These are phyloP conservation scores for Myzus persicae DNA, from an alignment of 1,140 invertebrate species.

Conservation along the genomic window DNA sequence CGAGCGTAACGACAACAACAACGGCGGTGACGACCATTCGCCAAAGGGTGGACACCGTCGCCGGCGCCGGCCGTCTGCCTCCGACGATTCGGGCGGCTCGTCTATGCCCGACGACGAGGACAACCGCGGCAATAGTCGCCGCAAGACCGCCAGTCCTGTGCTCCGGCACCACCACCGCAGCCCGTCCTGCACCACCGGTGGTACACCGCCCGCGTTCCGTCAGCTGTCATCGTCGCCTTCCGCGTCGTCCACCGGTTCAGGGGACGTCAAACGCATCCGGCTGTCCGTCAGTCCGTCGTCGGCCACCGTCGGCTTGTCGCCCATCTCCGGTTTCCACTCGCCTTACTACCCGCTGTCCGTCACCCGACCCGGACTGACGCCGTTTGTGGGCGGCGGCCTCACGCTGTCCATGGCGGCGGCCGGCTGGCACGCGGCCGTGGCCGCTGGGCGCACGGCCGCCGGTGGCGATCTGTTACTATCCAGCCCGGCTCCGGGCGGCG, in stretches of 20 bases:
- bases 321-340: conserved; percentile 59
- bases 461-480: conserved; percentile 71
- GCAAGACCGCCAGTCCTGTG: conserved; percentile 64
- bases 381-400: conserved; percentile 54
- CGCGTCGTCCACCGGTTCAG: conserved; percentile 48
- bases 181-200: conserved; percentile 30
- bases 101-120: conserved; percentile 67
- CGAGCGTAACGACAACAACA: conserved; percentile 37
- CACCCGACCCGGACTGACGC: conserved; percentile 66
- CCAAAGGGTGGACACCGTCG: neutral
- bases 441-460: conserved; percentile 67
- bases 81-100: conserved; percentile 62
- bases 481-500: conserved; percentile 70
- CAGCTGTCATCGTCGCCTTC: conserved; percentile 1
- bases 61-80: neutral
- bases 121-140: conserved; percentile 66
- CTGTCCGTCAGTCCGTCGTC: conserved; percentile 36
- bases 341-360: conserved; percentile 64
- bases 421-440: conserved; percentile 51
- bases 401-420: conserved; percentile 63
- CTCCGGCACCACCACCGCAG: conserved; percentile 69
- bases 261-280: conserved; percentile 39
- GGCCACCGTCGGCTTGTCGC: conserved; percentile 44
- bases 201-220: neutral
- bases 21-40: neutral